phyloP scores from a whole-genome alignment of 1,140 invertebrate species.

The Lordiphosa mommai region DNA sequence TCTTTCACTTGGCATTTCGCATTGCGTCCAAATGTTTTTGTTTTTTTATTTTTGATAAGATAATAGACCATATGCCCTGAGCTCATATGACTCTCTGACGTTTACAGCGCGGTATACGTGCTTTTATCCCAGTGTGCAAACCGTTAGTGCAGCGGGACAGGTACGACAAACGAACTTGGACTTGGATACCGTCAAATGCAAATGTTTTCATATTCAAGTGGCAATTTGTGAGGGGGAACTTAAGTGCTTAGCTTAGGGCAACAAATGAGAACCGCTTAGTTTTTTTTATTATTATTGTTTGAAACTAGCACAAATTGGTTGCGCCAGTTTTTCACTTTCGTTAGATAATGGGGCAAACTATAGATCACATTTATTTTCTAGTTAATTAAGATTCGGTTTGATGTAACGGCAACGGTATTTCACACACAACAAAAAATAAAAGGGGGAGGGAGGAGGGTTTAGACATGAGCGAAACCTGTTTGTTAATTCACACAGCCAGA shows the following conservation, averaged over 20 bases:
- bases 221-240: slow-evolving; percentile 18
- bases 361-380: slow-evolving; percentile 36
- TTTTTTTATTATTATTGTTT: slow-evolving; percentile 20
- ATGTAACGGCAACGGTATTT: slow-evolving; percentile 51
- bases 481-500: slow-evolving; percentile 38
- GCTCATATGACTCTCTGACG: slow-evolving; percentile 30
- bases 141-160: not conserved
- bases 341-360: slow-evolving; percentile 20
- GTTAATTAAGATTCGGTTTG: slow-evolving; percentile 57
- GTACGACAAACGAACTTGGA: slow-evolving; percentile 18
- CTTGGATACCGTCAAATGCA: slow-evolving; percentile 12
- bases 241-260: slow-evolving; percentile 1
- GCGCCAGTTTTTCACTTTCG: slow-evolving; percentile 48
- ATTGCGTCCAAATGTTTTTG: not conserved
- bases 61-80: slow-evolving; percentile 28
- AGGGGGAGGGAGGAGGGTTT: too few relatives aligned
- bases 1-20: not conserved
- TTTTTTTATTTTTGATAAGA: slow-evolving; percentile 23
- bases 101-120: slow-evolving; percentile 27
- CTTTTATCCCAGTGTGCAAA: slow-evolving; percentile 31
- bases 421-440: slow-evolving; percentile 1
- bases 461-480: slow-evolving; percentile 65
- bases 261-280: slow-evolving; percentile 21
- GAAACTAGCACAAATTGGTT: slow-evolving; percentile 8
- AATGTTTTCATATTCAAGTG: slow-evolving; percentile 23